A percentile compares a stretch with the other conserved stretches of the same genome.
Conservation (phyloP, 2,888 invertebrate species). For the Hydriomena furcata region DNA sequence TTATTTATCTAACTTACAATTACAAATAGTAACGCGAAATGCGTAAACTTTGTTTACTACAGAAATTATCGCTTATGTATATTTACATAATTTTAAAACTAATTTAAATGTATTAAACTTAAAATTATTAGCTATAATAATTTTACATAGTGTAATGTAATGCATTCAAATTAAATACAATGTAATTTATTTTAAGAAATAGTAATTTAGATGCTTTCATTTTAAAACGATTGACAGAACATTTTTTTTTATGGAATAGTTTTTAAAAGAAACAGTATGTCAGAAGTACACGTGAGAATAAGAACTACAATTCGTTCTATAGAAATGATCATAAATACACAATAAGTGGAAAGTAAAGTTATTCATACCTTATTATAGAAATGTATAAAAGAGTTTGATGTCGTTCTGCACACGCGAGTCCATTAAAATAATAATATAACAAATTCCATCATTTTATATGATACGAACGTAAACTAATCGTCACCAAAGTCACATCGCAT, state of each 20-base stretch:
- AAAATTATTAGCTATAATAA: too few relatives aligned
- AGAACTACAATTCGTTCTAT: not conserved
- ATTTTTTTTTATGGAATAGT: too few relatives aligned
- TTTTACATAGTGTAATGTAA: conserved; percentile 3
- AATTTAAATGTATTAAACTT: conserved; percentile 5
- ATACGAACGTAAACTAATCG: conserved; percentile 7
- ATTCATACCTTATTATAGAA: not conserved
- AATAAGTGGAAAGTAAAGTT: conserved; percentile 1
- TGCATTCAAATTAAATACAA: not conserved
- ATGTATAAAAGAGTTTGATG: not conserved
- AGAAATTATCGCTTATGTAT: conserved; percentile 16
- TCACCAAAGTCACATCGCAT: conserved; percentile 57
- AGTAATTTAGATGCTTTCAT: too few relatives aligned
- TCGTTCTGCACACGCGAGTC: not conserved
- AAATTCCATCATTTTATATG: not conserved
- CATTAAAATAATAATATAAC: conserved; percentile 3
- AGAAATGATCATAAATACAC: not conserved
- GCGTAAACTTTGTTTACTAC: conserved; percentile 28
- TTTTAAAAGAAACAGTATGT: too few relatives aligned
- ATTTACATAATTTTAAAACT: conserved; percentile 19
- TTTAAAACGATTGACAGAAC: too few relatives aligned
- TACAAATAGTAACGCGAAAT: conserved; percentile 17
- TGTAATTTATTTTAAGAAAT: not conserved
- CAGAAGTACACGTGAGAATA: too few relatives aligned
- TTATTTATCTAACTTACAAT: conserved; percentile 12